Percentiles rank a stretch among this genome's conserved stretches.
Conservation (phyloP, 2,888 invertebrate genomes). For the Sialis fuliginosa region DNA sequence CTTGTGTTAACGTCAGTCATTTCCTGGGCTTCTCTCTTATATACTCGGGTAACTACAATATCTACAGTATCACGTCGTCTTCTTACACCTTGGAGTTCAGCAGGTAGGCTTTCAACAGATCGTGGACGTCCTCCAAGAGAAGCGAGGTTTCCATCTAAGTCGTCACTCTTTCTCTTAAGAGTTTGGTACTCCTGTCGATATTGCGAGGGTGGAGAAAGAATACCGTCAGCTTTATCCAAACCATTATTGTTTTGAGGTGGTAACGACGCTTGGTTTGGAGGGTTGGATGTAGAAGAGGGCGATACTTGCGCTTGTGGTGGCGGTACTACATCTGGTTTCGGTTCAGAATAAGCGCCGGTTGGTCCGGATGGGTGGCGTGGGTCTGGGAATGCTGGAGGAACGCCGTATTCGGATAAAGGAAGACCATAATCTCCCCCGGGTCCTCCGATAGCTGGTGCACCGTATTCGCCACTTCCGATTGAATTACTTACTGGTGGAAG, state of each 20-base stretch:
- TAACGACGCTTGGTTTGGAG: constrained; percentile 35
- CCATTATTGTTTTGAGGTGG: constrained; percentile 21
- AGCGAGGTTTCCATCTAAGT: constrained; percentile 58
- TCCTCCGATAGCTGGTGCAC: constrained; percentile 25
- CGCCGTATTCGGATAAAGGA: constrained; percentile 48
- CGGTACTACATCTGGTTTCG: constrained; percentile 61
- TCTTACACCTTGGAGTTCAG: constrained; percentile 57
- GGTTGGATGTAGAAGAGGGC: constrained; percentile 44
- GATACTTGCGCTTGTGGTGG: constrained; percentile 66
- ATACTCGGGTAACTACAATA: constrained; percentile 49
- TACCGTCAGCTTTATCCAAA: constrained; percentile 41
- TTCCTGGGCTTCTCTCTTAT: constrained; percentile 73
- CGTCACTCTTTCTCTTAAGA: constrained; percentile 63
- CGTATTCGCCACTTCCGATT: constrained; percentile 44
- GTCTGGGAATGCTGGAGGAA: constrained; percentile 70
- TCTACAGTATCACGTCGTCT: constrained; percentile 41
- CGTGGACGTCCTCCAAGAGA: constrained; percentile 73
- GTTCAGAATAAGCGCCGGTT: constrained; percentile 66
- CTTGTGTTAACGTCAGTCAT: constrained; percentile 88
- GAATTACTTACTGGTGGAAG: constrained; percentile 44
- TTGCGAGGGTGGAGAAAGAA: constrained; percentile 68
- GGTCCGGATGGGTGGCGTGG: constrained; percentile 77
- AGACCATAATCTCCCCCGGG: constrained; percentile 47
- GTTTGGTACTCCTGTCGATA: constrained; percentile 65
- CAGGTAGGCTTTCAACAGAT: constrained; percentile 69